Base-by-base conservation (phyloP, 2,888 invertebrate genomes). In the Carabus problematicus region DNA sequence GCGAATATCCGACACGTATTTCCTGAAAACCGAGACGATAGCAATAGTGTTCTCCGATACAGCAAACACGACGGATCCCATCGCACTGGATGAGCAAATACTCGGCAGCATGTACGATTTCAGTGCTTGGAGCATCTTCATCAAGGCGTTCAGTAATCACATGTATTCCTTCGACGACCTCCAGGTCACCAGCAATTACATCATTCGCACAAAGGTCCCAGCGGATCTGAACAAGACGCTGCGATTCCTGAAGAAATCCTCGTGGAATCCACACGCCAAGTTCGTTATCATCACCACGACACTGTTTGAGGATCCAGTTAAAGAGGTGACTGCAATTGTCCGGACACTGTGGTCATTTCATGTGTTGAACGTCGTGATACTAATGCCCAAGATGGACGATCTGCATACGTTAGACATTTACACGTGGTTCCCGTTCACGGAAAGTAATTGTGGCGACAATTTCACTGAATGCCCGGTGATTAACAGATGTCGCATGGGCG, bases 221-320 rank as follows among this genome's bases (percentile, higher is more conserved):
- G 6, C 19, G 42, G 61, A 68, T 16, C 6, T 68, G 1, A 2
- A 3, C 3, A 11, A 40, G 11, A 61, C 42, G 6, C 12, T 68
- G 18, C 41, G 42, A 3, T 61, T 54, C 16, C 43, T 68, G 19
- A 68, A 68, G 14, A 29, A 14, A 4, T 61, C 52, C 3, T 41
- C 49, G 11, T 68, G 68, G 68, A 68, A 61, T 54, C 43, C 61
- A 8, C 61, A 68, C 18, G 60, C 60, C n/a, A 60, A 29, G 14
- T 68, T 68, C 41, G 18, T 68, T 29, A 43, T 68, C 3, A 16
- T 68, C 14, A 43, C 54, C 4, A 60, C 52, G 7, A 14, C 56
- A 60, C 0, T 41, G 6, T 45, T 45, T 8, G 8, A 68, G 29
- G 4, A 61, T 41, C 42, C 52, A n/a, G 12, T 8, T n/a, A 3